phyloP scores from a whole-genome alignment of 1,140 invertebrate genomes.

The Lepidurus apus region DNA sequence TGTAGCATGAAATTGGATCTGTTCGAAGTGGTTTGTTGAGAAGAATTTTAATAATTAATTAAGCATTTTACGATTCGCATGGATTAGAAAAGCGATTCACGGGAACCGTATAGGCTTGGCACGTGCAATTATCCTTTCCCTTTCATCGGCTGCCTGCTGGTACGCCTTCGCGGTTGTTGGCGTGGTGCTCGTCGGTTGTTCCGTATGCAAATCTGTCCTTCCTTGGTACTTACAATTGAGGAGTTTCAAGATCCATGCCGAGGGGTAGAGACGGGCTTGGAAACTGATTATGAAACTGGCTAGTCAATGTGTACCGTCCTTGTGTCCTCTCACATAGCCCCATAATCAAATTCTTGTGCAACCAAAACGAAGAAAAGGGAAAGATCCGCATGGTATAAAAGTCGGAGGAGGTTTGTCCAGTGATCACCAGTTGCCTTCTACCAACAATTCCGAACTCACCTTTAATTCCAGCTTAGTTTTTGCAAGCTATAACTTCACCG shows the following conservation, averaged over 20 bases:
- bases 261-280: not conserved
- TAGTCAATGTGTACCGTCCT: not conserved
- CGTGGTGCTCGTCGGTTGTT: not conserved
- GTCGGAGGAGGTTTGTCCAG: not conserved
- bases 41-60: too few relatives aligned
- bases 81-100: too few relatives aligned
- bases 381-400: not conserved
- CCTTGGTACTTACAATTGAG: not conserved
- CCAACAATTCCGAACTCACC: not conserved
- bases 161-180: too few relatives aligned
- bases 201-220: not conserved
- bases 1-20: too few relatives aligned
- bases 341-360: not conserved
- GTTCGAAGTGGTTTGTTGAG: too few relatives aligned
- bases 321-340: not conserved
- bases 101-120: too few relatives aligned
- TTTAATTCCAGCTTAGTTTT: not conserved
- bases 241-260: not conserved
- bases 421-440: not conserved
- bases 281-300: not conserved
- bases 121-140: too few relatives aligned
- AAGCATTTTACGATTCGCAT: too few relatives aligned
- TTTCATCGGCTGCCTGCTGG: too few relatives aligned
- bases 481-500: not conserved
- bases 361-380: not conserved